Evolutionary conservation across 2,113 vertebrate species (phyloP).

Genomic region (Amblyopsis rosae): DNA sequence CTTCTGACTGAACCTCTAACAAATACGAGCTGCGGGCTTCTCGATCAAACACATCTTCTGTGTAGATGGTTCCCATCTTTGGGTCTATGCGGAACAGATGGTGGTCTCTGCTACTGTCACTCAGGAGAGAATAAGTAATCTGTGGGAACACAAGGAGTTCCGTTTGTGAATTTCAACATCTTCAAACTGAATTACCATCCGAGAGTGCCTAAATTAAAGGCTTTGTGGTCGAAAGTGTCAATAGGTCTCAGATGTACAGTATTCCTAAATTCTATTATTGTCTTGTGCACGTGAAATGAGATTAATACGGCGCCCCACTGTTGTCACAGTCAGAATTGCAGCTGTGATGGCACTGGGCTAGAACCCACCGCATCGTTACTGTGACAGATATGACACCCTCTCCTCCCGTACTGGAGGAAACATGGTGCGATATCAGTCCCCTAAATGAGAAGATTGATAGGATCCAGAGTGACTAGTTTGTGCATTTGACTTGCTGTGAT

Average conservation of each 20-base stretch:
- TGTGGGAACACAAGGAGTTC: slow-evolving; percentile 58
- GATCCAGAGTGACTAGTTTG: slow-evolving; percentile 12
- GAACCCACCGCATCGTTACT: slow-evolving; percentile 1
- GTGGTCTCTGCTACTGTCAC: slow-evolving; percentile 85
- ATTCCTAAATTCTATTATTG: slow-evolving; percentile 7
- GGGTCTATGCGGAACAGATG: slow-evolving; percentile 81
- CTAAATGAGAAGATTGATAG: slow-evolving; percentile 7
- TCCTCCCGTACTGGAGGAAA: slow-evolving; percentile 1
- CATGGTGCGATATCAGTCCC: slow-evolving; percentile 4
- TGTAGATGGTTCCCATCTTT: slow-evolving; percentile 81
- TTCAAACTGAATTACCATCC: slow-evolving; percentile 15
- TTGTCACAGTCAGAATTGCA: slow-evolving; percentile 26
- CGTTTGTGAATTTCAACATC: slow-evolving; percentile 2
- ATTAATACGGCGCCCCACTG: slow-evolving; percentile 27
- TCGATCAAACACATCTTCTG: slow-evolving; percentile 85
- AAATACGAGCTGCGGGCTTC: slow-evolving; percentile 86
- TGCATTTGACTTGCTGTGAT: slow-evolving; percentile 3
- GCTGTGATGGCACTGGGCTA: slow-evolving; percentile 13
- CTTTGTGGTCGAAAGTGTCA: slow-evolving; percentile 36
- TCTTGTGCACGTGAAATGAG: slow-evolving; percentile 17
- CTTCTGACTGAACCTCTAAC: slow-evolving; percentile 85
- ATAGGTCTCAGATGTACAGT: slow-evolving; percentile 4
- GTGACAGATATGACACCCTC: slow-evolving; percentile 28
- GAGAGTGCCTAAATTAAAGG: slow-evolving; percentile 17
- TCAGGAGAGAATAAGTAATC: slow-evolving; percentile 86